Base-by-base conservation (phyloP, 2,888 invertebrate species). In the Arge pagana region DNA sequence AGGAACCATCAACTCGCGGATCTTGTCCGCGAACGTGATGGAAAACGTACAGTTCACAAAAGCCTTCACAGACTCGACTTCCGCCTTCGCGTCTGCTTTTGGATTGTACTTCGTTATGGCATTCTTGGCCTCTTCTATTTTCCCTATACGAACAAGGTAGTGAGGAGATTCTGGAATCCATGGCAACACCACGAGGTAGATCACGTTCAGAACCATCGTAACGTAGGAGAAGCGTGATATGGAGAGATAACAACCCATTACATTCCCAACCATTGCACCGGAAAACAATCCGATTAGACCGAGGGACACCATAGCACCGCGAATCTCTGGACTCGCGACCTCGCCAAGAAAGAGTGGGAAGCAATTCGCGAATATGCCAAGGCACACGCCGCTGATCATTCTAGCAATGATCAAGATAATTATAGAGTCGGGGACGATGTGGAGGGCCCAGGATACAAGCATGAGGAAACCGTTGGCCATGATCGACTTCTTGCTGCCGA, bases 331-430 rank as follows among this genome's bases (percentile, higher is more conserved):
- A n/a, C 61, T 56, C 1, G 68, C 62, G 7, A 70, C 61, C 24
- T 71, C 71, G 1, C 67, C 70, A n/a, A 70, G 48, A 55, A 66
- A 71, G 3, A 70, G 54, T 1, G 45, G 45, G 33, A 64, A 69
- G 4, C 62, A 62, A 16, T 59, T 60, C 53, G 62, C 66, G 26
- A 63, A 66, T 54, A 66, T 61, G 10, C 70, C 70, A 30, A 66
- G 54, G 1, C 63, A 63, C 1, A 68, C 7, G 2, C 67, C 68
- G 2, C 62, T 55, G 10, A 43, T 52, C 11, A 64, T 28, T 10
- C 66, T 43, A 2, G 63, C 58, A 0, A 18, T 50, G 53, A 64
- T 63, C 4, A 67, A 45, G 65, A 63, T 66, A 1, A 7, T 11
- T 2, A 62, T 58, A 11, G 54, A 55, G 21, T 58, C 35, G 1